Conservation (phyloP, 2,797 vertebrate species). For the Gobionotothen gibberifrons region DNA sequence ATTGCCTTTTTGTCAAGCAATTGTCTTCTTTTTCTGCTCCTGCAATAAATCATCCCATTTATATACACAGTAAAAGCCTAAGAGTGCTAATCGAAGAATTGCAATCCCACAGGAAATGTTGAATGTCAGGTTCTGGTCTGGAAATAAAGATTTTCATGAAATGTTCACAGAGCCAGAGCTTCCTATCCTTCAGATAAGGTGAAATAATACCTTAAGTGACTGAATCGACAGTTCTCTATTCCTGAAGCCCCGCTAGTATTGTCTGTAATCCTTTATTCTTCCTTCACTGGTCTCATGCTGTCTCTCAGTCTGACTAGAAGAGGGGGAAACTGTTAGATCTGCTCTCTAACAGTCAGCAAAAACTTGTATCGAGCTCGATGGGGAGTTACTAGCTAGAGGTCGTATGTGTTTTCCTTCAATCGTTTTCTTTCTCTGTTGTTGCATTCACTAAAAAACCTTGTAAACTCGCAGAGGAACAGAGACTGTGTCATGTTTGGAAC, state of each 20-base stretch:
- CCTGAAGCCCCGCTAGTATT: constrained; percentile 46
- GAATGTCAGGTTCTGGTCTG: constrained; percentile 5
- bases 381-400: constrained; percentile 47
- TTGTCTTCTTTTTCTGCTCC: not conserved
- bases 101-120: not conserved
- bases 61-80: not conserved
- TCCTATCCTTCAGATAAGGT: constrained; percentile 41
- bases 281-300: constrained; percentile 28
- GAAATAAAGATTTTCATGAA: constrained; percentile 26
- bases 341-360: constrained; percentile 64
- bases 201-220: constrained; percentile 60
- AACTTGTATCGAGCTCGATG: constrained; percentile 26
- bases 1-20: constrained; percentile 22
- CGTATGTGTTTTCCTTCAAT: constrained; percentile 30
- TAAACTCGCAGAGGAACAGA: not conserved
- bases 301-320: constrained; percentile 32
- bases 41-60: constrained; percentile 2
- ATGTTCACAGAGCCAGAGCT: constrained; percentile 38
- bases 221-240: constrained; percentile 58
- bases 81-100: not conserved
- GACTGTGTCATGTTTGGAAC: constrained; percentile 14
- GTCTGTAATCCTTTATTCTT: constrained; percentile 61
- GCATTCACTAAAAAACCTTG: constrained; percentile 9
- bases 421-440: constrained; percentile 32
- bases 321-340: constrained; percentile 41